A percentile compares a stretch with the other conserved stretches of the same genome.
Evolutionary conservation across 2,888 invertebrate genomes (phyloP).

Genomic region (Iphiclides podalirius): DNA sequence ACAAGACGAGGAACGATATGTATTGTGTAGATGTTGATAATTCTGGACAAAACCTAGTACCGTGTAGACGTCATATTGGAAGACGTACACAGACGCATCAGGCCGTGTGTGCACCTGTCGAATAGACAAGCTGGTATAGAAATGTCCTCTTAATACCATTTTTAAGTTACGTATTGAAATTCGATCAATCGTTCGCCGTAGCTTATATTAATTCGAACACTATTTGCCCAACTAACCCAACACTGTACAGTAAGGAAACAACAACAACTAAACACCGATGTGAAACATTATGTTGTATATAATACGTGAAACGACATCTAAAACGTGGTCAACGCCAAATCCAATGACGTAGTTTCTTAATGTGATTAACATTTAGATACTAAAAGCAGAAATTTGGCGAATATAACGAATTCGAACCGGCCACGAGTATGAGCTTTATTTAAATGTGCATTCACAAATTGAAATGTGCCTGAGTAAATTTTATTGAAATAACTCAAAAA

Average conservation of each 20-base stretch:
- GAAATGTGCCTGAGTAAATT: constrained; percentile 19
- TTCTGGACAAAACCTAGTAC: constrained; percentile 38
- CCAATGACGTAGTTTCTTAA: constrained; percentile 21
- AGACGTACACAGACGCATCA: no score
- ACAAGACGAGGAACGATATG: constrained; percentile 70
- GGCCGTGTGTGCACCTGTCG: no score
- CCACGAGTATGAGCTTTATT: constrained; percentile 36
- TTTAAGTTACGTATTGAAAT: constrained; percentile 44
- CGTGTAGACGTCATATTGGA: not conserved
- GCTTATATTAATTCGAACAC: constrained; percentile 51
- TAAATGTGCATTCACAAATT: constrained; percentile 43
- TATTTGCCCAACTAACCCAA: constrained; percentile 59
- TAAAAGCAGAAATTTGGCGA: constrained; percentile 53
- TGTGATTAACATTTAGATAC: constrained; percentile 37
- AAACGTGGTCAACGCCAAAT: constrained; percentile 32
- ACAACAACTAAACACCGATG: constrained; percentile 75
- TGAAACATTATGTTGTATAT: constrained; percentile 30
- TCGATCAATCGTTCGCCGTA: constrained; percentile 39
- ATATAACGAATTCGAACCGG: constrained; percentile 1
- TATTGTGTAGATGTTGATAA: constrained; percentile 56
- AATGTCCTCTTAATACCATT: constrained; percentile 39
- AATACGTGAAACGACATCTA: constrained; percentile 46
- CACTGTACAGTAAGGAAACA: constrained; percentile 63
- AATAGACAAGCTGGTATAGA: no score
- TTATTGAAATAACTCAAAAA: not conserved